Conservation (phyloP, 2,797 vertebrate species). For the Sebastes dallii region DNA sequence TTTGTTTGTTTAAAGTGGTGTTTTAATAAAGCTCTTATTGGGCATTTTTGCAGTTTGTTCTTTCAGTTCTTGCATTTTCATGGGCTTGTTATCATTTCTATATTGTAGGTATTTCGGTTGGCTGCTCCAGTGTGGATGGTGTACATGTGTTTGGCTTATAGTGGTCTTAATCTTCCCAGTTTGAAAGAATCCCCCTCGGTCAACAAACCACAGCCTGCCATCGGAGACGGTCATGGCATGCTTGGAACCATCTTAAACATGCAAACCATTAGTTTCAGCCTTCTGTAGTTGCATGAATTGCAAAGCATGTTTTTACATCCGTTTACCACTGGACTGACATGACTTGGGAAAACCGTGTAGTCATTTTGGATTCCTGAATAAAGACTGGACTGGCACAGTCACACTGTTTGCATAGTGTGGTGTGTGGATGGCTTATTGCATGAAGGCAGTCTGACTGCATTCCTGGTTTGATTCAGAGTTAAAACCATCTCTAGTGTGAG, state of each 20-base stretch:
- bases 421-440: neutral
- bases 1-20: constrained; percentile 73
- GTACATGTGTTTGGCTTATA: neutral
- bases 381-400: constrained; percentile 44
- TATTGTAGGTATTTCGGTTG: neutral
- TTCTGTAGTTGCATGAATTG: constrained; percentile 31
- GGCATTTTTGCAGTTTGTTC: constrained; percentile 37
- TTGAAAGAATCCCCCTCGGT: neutral
- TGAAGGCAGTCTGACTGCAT: neutral
- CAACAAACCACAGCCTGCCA: neutral
- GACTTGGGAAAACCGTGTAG: neutral
- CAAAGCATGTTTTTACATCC: constrained; percentile 29
- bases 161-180: neutral
- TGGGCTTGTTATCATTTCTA: neutral
- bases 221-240: neutral
- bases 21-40: constrained; percentile 82
- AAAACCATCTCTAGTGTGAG: neutral
- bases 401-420: constrained; percentile 20
- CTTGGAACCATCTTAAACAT: neutral
- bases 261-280: neutral
- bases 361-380: constrained; percentile 45
- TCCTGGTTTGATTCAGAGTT: neutral
- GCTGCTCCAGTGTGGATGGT: neutral
- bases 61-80: constrained; percentile 23
- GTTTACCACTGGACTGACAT: constrained; percentile 5